phyloP scores from a whole-genome alignment of 2,113 vertebrate species.

The Setophaga kirtlandii region DNA sequence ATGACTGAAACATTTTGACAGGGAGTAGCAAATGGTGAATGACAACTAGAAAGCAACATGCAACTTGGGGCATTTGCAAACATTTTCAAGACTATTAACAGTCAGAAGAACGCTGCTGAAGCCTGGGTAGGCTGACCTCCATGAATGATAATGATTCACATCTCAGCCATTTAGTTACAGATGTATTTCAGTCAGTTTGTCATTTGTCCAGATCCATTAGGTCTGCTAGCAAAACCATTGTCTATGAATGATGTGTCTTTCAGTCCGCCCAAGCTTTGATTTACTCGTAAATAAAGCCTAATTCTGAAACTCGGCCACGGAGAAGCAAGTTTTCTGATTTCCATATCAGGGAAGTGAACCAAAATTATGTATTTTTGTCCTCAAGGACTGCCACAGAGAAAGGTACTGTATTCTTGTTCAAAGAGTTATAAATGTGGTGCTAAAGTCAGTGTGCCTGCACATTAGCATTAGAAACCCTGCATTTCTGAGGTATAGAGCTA shows the following conservation, averaged over 20 bases:
- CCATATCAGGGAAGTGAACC: background rate
- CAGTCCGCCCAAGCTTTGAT: background rate
- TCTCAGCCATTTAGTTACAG: background rate
- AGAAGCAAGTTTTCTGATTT: background rate
- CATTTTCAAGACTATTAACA: slow-evolving; percentile 20
- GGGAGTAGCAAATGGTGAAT: slow-evolving; percentile 44
- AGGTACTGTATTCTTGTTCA: background rate
- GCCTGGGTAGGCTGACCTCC: slow-evolving; percentile 1
- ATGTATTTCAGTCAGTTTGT: slow-evolving; percentile 1
- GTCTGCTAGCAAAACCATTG: background rate
- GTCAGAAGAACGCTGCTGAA: background rate
- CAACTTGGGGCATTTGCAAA: slow-evolving; percentile 9
- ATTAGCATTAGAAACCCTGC: background rate
- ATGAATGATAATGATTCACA: slow-evolving; percentile 22
- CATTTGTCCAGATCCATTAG: background rate
- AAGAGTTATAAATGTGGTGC: background rate
- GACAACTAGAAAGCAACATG: slow-evolving; percentile 36
- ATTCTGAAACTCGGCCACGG: background rate
- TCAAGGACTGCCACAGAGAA: background rate
- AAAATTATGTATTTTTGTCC: background rate
- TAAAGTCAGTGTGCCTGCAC: background rate
- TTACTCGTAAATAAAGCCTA: background rate
- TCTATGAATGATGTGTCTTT: background rate
- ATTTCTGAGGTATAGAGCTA: background rate
- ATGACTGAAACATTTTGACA: slow-evolving; percentile 64